Evolutionary conservation across 2,113 vertebrate species (phyloP), one percentile per base, ranked within the genome.

Genomic region (Oncorhynchus kisutch): DNA sequence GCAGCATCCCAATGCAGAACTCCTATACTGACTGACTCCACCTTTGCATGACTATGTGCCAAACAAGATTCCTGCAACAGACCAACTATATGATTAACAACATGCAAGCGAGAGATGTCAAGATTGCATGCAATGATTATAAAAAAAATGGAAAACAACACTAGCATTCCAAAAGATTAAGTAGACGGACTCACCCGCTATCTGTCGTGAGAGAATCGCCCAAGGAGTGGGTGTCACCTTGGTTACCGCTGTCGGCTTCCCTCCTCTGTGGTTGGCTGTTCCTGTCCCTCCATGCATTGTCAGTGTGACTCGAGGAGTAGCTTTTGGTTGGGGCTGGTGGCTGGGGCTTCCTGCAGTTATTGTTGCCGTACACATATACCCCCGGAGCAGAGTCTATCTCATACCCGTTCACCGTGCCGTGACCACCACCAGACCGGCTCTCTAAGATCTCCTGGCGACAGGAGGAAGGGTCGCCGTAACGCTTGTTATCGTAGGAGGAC

Each of bases 151-250:
- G 20, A 49, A 67, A 67, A 70, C 59, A 74, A 70, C 62, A 71
- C 71, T 25, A 67, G 67, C 57, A 67, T n/a, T 54, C 16, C 71
- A 67, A 39, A 48, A 77, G 34, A 67, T 18, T 24, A 69, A 54
- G 18, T 3, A 24, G n/a, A 66, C 4, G 48, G 65, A 92, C 96
- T 95, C 94, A 99, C 98, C 97, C 93, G 5, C 91, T 92, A 90
- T 97, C 94, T 70, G 94, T 91, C 86, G 94, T 92, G 85, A 95
- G 89, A 48, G 90, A 91, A 86, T 94, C 91, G 65, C 94, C 93
- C 74, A 93, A 77, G 45, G 93, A 88, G 70, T 91, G 94, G 78
- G 87, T 87, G 90, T 94, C 94, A 67, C 91, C 79, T 77, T 89
- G 93, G 90, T 91, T 92, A 84, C 92, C 87, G 88, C 80, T 89